A percentile compares a stretch with the other conserved stretches of the same genome.
Conservation (phyloP, 30 jellyfish, hydroid and myxozoan species). For the Phacellophora camtschatica region DNA sequence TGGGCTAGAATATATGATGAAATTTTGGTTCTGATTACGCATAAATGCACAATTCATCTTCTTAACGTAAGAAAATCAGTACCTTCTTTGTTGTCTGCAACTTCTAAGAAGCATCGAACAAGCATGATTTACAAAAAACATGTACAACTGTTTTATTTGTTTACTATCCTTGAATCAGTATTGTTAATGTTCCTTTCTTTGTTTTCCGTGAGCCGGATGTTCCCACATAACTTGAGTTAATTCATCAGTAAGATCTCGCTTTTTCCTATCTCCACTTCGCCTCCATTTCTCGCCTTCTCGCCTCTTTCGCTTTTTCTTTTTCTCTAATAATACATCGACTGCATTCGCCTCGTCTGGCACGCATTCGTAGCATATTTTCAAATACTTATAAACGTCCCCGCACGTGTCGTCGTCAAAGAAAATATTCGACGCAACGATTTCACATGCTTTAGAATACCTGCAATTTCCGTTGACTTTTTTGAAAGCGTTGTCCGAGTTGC, state of each 20-base stretch:
- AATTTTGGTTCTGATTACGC: too few species aligned
- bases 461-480: conserved; percentile 93
- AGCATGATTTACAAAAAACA: too few species aligned
- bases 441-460: conserved; percentile 86
- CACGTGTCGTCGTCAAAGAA: conserved; percentile 98
- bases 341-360: conserved; percentile 95
- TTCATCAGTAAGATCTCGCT: conserved; percentile 48
- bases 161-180: too few species aligned
- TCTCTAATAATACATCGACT: conserved; percentile 84
- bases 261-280: conserved; percentile 62
- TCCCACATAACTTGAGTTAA: conserved; percentile 54
- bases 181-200: background rate
- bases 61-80: too few species aligned
- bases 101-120: too few species aligned
- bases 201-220: conserved; percentile 68
- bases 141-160: too few species aligned
- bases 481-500: conserved; percentile 87
- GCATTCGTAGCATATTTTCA: conserved; percentile 98
- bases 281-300: conserved; percentile 71
- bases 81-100: too few species aligned
- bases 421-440: conserved; percentile 94
- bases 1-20: too few species aligned
- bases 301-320: conserved; percentile 73
- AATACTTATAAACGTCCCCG: conserved; percentile 84
- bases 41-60: too few species aligned